Percentiles rank a stretch among this genome's conserved stretches.
phyloP scores from a whole-genome alignment of 2,797 vertebrate genomes.

The Micrastur ruficollis region DNA sequence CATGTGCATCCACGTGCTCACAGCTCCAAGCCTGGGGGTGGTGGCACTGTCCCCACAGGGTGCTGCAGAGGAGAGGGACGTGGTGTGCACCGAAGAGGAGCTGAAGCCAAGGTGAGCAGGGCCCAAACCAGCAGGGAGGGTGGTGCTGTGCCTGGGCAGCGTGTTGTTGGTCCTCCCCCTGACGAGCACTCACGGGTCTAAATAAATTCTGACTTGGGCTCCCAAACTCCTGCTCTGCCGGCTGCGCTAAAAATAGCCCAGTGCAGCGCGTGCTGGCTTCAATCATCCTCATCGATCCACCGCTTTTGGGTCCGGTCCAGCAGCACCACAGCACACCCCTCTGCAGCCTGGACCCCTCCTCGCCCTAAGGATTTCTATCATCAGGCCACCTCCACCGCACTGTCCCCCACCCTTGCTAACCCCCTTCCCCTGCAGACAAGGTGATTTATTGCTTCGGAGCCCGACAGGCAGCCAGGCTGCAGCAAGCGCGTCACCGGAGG shows the following conservation, averaged over 20 bases:
- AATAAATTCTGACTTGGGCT: conserved; percentile 55
- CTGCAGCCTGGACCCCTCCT: background rate
- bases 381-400: fast-evolving
- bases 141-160: fast-evolving
- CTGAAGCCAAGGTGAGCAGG: background rate
- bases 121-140: background rate
- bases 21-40: background rate
- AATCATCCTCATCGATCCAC: conserved; percentile 20
- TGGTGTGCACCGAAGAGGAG: fast-evolving
- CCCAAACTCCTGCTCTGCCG: conserved; percentile 37
- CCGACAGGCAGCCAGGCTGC: background rate
- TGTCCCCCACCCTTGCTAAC: background rate
- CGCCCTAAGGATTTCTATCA: fast-evolving
- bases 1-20: fast-evolving
- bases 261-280: background rate
- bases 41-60: background rate
- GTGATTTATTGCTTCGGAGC: background rate
- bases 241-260: conserved; percentile 64
- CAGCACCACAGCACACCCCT: fast-evolving
- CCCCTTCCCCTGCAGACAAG: background rate
- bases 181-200: conserved; percentile 29
- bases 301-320: background rate
- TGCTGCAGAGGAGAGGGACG: background rate
- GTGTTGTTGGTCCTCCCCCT: background rate
- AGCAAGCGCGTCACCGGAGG: fast-evolving